Percentiles rank a stretch among this genome's conserved stretches.
These are phyloP conservation scores for Hipposideros armiger DNA, from an alignment of 2,113 vertebrate species.

Conservation along the genomic window DNA sequence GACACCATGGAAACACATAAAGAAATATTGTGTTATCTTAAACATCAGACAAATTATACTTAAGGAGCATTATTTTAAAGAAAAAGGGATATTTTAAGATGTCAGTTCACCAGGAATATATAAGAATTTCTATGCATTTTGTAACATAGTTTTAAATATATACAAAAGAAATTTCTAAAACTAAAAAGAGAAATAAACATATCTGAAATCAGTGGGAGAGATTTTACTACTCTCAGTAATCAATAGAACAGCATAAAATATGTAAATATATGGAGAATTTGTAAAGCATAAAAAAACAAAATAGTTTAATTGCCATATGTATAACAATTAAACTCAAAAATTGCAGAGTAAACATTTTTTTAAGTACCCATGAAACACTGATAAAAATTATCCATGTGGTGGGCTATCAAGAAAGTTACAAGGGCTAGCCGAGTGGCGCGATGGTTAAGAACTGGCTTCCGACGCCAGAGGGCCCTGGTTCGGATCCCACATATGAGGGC, in stretches of 20 bases:
- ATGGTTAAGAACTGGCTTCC: too few species aligned
- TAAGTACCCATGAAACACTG: not conserved
- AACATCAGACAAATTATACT: not conserved
- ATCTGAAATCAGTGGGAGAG: not conserved
- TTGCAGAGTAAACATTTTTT: not conserved
- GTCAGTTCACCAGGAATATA: not conserved
- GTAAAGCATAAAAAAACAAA: conserved; percentile 13
- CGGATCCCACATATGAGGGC: too few species aligned
- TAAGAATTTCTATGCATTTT: not conserved
- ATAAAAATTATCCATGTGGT: not conserved
- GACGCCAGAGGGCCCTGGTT: too few species aligned
- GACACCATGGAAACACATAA: not conserved
- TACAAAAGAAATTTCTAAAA: not conserved
- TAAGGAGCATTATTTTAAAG: not conserved
- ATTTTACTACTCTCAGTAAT: not conserved
- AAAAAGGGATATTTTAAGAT: not conserved
- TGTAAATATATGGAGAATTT: not conserved
- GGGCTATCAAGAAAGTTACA: not conserved
- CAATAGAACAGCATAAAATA: not conserved
- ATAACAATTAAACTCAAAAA: conserved; percentile 11
- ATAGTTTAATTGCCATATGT: not conserved
- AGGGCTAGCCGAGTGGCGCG: not conserved
- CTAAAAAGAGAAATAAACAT: conserved; percentile 13
- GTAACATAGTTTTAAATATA: not conserved
- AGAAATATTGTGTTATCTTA: not conserved